Percentiles rank a stretch among this genome's conserved stretches.
Conservation (phyloP, 2,113 vertebrate species). For the Mastomys coucha region DNA sequence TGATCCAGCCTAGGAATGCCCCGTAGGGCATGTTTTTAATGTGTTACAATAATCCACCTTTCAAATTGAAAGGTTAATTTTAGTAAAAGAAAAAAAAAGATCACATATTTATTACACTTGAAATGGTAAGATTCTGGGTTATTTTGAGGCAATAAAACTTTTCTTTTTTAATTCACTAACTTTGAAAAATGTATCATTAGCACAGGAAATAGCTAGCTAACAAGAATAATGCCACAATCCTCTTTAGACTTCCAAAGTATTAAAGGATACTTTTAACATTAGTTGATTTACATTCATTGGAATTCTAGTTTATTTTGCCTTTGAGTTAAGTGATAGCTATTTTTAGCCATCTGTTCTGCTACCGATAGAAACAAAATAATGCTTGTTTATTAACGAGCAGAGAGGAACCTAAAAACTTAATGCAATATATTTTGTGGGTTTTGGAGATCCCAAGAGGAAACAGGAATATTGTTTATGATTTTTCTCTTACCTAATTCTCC, state of each 20-base stretch:
- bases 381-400: slow-evolving; percentile 50
- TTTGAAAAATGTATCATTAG: slow-evolving; percentile 59
- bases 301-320: slow-evolving; percentile 78
- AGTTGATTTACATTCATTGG: slow-evolving; percentile 76
- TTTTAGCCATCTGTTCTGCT: slow-evolving; percentile 70
- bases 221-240: slow-evolving; percentile 76
- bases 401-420: slow-evolving; percentile 30
- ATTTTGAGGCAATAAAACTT: slow-evolving; percentile 68
- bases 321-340: slow-evolving; percentile 74
- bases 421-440: slow-evolving; percentile 41
- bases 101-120: slow-evolving; percentile 66
- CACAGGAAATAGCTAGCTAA: slow-evolving; percentile 70
- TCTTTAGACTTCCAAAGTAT: slow-evolving; percentile 67
- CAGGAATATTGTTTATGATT: slow-evolving; percentile 50
- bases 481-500: slow-evolving; percentile 66
- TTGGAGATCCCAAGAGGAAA: slow-evolving; percentile 53
- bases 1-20: slow-evolving; percentile 63
- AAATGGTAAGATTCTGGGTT: slow-evolving; percentile 74
- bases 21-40: not conserved
- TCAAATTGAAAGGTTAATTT: slow-evolving; percentile 72
- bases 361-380: slow-evolving; percentile 72
- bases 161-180: slow-evolving; percentile 67
- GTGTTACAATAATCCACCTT: slow-evolving; percentile 65
- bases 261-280: slow-evolving; percentile 76
- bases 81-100: slow-evolving; percentile 31